Percentiles rank a stretch among this genome's conserved stretches.
phyloP scores from a whole-genome alignment of 2,888 invertebrate species.

The Zaprionus bogoriensis region DNA sequence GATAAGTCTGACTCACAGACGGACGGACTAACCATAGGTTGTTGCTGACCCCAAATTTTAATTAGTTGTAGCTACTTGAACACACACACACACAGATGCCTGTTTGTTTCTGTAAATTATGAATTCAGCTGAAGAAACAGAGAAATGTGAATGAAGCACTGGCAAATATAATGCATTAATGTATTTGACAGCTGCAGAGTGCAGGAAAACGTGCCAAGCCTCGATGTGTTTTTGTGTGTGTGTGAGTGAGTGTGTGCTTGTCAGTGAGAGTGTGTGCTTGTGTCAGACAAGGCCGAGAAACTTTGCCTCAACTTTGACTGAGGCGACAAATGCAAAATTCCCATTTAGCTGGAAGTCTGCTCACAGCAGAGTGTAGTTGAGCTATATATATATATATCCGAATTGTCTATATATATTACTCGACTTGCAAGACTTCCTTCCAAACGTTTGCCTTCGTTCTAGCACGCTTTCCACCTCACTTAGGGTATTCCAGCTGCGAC shows the following conservation, averaged over 20 bases:
- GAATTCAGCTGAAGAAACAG: neutral
- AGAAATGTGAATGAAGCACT: constrained; percentile 22
- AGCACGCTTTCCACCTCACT: neutral
- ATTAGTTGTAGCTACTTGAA: constrained; percentile 23
- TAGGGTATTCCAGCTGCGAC: neutral
- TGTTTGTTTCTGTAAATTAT: neutral
- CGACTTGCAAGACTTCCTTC: no score
- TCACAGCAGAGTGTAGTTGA: no score
- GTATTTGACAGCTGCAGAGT: constrained; percentile 16
- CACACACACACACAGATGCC: neutral
- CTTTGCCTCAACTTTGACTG: constrained; percentile 39
- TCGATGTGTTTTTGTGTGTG: neutral
- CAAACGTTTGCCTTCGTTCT: neutral
- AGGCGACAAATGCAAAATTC: neutral
- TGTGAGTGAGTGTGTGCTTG: no score
- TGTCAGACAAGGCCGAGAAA: constrained; percentile 5
- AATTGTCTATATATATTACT: no score
- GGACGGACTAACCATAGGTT: constrained; percentile 17
- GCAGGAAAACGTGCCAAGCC: constrained; percentile 7
- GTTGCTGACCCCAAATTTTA: constrained; percentile 35
- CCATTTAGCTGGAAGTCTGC: neutral
- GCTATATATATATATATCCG: no score
- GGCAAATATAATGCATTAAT: constrained; percentile 27
- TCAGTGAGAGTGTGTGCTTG: no score
- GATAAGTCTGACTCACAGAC: constrained; percentile 41